Evolutionary conservation across 1,140 invertebrate genomes (phyloP).

Genomic region (Hestina assimilis): DNA sequence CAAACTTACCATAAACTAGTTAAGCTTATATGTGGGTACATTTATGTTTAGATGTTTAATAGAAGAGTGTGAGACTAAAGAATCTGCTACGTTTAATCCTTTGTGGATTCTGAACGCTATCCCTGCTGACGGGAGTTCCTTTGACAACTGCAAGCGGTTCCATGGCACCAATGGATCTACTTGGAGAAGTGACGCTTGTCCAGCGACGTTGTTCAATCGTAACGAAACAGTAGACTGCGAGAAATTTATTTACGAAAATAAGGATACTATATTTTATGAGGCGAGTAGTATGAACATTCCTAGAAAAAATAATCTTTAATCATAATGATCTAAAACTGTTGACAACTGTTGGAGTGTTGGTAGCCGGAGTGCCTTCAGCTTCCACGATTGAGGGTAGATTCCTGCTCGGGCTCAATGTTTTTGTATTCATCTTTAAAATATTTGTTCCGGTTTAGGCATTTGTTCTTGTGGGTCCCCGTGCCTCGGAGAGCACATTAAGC

Average conservation of each 20-base stretch:
- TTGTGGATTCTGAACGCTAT: conserved; percentile 79
- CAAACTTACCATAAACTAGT: too few relatives aligned
- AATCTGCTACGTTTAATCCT: conserved; percentile 57
- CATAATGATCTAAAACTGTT: neutral
- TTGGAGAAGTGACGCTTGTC: conserved; percentile 32
- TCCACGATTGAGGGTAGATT: too few relatives aligned
- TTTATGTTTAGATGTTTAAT: conserved; percentile 80
- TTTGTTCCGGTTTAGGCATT: too few relatives aligned
- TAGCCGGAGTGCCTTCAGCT: too few relatives aligned
- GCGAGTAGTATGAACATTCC: conserved; percentile 33
- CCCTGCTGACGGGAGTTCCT: conserved; percentile 64
- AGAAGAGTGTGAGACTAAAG: conserved; percentile 78
- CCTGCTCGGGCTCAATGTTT: too few relatives aligned
- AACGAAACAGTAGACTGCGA: conserved; percentile 38
- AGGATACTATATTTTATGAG: conserved; percentile 57
- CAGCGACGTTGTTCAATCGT: conserved; percentile 40
- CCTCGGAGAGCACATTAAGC: too few relatives aligned
- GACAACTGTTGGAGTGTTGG: too few relatives aligned
- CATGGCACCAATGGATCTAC: conserved; percentile 21
- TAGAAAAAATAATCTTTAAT: neutral
- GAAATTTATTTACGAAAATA: conserved; percentile 50
- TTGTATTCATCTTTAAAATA: too few relatives aligned
- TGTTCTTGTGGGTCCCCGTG: too few relatives aligned
- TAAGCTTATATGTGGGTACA: too few relatives aligned
- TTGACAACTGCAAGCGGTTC: conserved; percentile 56